These are phyloP conservation scores for Rhagologus leucostigma DNA, from an alignment of 2,113 vertebrate species.

Conservation along the genomic window DNA sequence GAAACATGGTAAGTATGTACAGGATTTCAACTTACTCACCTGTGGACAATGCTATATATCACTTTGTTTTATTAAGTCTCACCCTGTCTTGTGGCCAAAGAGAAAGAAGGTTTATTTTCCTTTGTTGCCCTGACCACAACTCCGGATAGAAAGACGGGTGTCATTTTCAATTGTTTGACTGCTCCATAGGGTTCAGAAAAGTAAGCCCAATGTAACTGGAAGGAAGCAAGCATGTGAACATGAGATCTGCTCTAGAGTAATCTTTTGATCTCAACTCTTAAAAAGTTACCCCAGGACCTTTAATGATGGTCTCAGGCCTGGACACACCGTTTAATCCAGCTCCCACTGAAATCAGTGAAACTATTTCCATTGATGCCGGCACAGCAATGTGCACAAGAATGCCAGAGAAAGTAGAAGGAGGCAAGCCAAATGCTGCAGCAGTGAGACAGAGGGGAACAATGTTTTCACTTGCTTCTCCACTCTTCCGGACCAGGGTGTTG, in stretches of 20 bases:
- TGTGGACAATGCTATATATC: neutral
- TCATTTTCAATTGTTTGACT: neutral
- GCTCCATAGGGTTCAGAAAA: neutral
- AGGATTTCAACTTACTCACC: neutral
- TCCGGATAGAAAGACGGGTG: accelerated
- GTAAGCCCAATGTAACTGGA: accelerated
- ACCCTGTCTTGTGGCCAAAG: neutral
- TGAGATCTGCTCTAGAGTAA: neutral
- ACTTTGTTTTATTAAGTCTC: neutral
- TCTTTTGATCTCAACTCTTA: neutral
- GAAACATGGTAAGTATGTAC: neutral
- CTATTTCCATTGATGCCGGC: neutral
- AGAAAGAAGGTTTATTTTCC: neutral
- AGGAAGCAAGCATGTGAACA: neutral
- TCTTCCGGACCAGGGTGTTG: neutral
- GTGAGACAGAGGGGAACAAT: neutral
- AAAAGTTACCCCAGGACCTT: neutral
- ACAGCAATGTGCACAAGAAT: neutral
- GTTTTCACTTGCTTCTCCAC: neutral
- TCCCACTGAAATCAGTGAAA: neutral
- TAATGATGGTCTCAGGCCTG: neutral
- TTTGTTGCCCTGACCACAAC: neutral
- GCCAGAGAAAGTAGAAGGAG: neutral
- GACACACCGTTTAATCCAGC: neutral
- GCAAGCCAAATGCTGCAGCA: neutral